Percentiles rank a stretch among this genome's conserved stretches.
phyloP scores from a whole-genome alignment of 2,797 vertebrate genomes.

The Hemitrygon akajei region DNA sequence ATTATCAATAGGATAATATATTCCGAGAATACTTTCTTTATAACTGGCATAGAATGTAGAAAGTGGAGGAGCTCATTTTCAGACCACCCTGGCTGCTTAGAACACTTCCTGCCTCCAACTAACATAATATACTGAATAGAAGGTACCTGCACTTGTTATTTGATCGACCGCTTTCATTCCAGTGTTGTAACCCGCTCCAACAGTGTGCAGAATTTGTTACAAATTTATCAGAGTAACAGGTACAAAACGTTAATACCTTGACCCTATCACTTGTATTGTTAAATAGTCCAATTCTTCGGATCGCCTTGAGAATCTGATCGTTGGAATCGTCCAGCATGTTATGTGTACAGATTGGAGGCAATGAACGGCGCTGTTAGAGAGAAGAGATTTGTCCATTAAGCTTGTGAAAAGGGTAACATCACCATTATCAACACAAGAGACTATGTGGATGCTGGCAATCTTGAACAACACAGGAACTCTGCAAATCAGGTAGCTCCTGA shows the following conservation, averaged over 20 bases:
- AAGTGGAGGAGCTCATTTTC: background rate
- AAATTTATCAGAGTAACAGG: background rate
- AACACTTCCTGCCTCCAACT: background rate
- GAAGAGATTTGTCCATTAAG: background rate
- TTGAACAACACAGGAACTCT: too few relatives aligned
- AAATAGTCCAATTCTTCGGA: slow-evolving; percentile 82
- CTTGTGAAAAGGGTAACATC: background rate
- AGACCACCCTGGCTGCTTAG: background rate
- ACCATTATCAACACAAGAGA: background rate
- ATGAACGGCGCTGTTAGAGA: slow-evolving; percentile 63
- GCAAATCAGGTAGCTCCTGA: too few relatives aligned
- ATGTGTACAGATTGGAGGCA: slow-evolving; percentile 81
- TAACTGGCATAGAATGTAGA: background rate
- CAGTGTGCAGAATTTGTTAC: background rate
- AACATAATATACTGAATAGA: background rate
- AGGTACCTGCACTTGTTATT: background rate
- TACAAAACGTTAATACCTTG: slow-evolving; percentile 59
- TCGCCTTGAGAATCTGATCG: slow-evolving; percentile 77
- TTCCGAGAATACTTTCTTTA: background rate
- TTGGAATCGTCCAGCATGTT: slow-evolving; percentile 88
- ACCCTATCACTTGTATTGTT: slow-evolving; percentile 79
- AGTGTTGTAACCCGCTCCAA: background rate
- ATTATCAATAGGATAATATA: background rate
- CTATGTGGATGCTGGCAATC: too few relatives aligned
- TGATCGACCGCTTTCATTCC: too few relatives aligned